Conservation (phyloP, 2,113 vertebrate genomes). For the Melanerpes aurifrons region DNA sequence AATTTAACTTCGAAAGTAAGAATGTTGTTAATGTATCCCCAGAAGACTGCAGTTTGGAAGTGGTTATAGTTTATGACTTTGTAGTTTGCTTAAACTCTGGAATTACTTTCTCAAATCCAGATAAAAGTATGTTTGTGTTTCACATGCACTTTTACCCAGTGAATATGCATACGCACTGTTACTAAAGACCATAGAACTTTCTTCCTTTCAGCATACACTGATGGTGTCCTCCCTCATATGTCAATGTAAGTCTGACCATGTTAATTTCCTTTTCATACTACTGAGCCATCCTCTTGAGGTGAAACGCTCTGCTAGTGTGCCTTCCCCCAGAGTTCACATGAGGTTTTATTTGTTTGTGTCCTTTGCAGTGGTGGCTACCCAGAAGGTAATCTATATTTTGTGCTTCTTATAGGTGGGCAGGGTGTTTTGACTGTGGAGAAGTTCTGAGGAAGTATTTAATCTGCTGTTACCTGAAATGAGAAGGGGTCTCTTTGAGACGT, state of each 20-base stretch:
- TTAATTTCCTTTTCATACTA: neutral
- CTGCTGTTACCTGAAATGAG: neutral
- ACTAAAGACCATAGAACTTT: neutral
- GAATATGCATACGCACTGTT: neutral
- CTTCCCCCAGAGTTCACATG: neutral
- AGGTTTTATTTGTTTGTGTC: neutral
- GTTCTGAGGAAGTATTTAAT: neutral
- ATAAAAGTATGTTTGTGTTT: neutral
- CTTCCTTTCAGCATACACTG: neutral
- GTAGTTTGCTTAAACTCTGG: neutral
- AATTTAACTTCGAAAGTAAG: neutral
- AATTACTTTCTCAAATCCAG: conserved; percentile 9
- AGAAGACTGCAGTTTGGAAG: neutral
- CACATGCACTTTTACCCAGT: neutral
- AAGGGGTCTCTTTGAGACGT: neutral
- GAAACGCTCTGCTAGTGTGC: neutral
- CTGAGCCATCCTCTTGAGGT: neutral
- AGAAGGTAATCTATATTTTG: neutral
- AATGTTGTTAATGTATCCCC: neutral
- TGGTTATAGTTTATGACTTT: neutral
- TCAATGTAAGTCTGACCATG: neutral
- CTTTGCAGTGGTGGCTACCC: neutral
- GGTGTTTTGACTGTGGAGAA: neutral
- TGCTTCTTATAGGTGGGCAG: neutral
- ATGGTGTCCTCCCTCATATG: neutral